phyloP scores from a whole-genome alignment of 2,797 vertebrate species.

The Aplochiton taeniatus region DNA sequence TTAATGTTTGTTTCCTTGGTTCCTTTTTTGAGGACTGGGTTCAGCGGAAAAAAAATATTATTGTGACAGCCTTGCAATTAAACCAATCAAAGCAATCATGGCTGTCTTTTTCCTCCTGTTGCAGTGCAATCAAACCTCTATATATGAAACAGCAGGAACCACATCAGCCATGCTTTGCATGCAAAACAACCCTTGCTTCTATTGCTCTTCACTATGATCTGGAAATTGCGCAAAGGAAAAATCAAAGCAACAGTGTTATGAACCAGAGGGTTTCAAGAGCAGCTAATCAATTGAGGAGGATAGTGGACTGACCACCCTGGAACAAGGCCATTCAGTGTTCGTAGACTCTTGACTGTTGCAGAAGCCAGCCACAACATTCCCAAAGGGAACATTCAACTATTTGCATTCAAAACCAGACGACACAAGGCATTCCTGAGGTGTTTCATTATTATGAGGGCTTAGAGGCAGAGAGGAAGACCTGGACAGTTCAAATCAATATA shows the following conservation, averaged over 20 bases:
- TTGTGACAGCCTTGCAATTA: conserved; percentile 29
- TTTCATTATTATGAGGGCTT: conserved; percentile 45
- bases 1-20: conserved; percentile 15
- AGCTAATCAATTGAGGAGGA: conserved; percentile 31
- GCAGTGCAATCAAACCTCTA: conserved; percentile 16
- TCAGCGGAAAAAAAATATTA: conserved; percentile 30
- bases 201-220: conserved; percentile 11
- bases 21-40: conserved; percentile 3
- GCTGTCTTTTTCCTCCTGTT: conserved; percentile 16
- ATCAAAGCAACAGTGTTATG: conserved; percentile 54
- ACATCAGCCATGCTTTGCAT: conserved; percentile 12
- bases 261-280: conserved; percentile 39
- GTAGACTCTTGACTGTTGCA: conserved; percentile 47
- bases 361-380: conserved; percentile 23
- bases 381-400: conserved; percentile 43
- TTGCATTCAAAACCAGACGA: conserved; percentile 39
- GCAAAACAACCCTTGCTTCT: neutral
- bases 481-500: conserved; percentile 52
- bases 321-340: conserved; percentile 41
- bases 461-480: conserved; percentile 48
- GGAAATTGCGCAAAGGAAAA: conserved; percentile 47
- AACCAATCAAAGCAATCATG: conserved; percentile 8
- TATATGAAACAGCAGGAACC: conserved; percentile 16
- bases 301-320: conserved; percentile 44
- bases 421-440: conserved; percentile 59